Base-by-base conservation (phyloP, 2,888 invertebrate species). In the Schizotus pectinicornis region DNA sequence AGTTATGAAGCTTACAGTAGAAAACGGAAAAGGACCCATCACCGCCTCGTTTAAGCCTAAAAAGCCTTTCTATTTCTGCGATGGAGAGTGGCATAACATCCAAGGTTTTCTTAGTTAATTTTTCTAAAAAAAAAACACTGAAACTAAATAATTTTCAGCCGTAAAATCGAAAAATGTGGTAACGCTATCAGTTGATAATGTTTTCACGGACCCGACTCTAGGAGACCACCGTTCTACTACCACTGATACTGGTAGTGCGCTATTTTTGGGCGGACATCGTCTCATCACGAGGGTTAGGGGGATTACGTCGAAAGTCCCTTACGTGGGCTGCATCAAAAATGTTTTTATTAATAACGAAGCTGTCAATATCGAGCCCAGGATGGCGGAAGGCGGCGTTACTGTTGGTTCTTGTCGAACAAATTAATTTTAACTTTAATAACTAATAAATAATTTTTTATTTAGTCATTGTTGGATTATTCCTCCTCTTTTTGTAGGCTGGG, bases 1-100 rank as follows among this genome's bases (percentile, higher is more conserved):
- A 61, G 86, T 88, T 54, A 86, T 98, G 13, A 86, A 88, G 58
- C 89, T 95, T 68, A 88, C 89, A 0, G 94, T 92, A 1, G 92
- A 94, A 66, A 92, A 92, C 69, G 91, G 92, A 0, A 89, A 86
- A 70, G 95, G 94, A 6, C 86, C 89, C 1, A 89, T 93, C 68
- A 85, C 86, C 1, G 89, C 94, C 1, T 86, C 84, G 13, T 94
- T 88, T 76, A 84, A 84, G 48, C 86, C 87, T 32, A 82, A 85
- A 41, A 84, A 86, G 46, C 59, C 47, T 2, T 86, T 88, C 68
- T 82, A 84, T 56, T 85, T 97, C 60, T 99, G 98, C 75, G 95
- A 99, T 79, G 98, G 98, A 43, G 84, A 92, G 52, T 99, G 98
- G 98, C 97, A 98, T 75, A 88, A 85, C 55, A 92, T 96, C 70